phyloP scores from a whole-genome alignment of 1,140 invertebrate species.

The Drosophila mojavensis region DNA sequence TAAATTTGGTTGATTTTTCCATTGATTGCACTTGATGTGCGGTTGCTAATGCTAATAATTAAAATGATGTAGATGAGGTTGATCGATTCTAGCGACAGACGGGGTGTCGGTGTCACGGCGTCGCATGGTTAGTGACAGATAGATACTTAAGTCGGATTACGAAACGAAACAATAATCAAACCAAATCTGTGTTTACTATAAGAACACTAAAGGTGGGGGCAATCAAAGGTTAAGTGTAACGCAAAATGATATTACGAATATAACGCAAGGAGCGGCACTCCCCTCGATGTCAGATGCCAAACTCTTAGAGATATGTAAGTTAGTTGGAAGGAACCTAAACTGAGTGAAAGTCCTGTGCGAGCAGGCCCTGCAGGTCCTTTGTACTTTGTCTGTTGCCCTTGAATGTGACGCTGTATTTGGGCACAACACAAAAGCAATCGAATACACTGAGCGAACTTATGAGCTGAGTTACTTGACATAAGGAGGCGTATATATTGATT shows the following conservation, averaged over 20 bases:
- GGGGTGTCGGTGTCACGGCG: slow-evolving; percentile 41
- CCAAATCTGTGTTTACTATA: slow-evolving; percentile 17
- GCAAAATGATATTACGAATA: slow-evolving; percentile 19
- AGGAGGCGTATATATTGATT: not conserved
- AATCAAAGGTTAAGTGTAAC: slow-evolving; percentile 27
- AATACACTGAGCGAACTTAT: slow-evolving; percentile 32
- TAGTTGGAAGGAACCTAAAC: not conserved
- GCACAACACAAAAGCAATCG: slow-evolving; percentile 51
- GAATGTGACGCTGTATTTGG: slow-evolving; percentile 35
- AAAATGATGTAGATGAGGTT: slow-evolving; percentile 20
- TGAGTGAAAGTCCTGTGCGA: slow-evolving; percentile 25
- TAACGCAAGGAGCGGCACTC: slow-evolving; percentile 29
- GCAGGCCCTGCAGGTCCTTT: slow-evolving; percentile 17
- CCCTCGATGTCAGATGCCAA: slow-evolving; percentile 14
- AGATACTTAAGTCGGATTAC: slow-evolving; percentile 33
- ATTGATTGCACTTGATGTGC: slow-evolving; percentile 40
- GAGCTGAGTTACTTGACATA: slow-evolving; percentile 24
- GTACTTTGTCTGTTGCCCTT: slow-evolving; percentile 43
- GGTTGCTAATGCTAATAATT: slow-evolving; percentile 33
- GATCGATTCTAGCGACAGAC: slow-evolving; percentile 20
- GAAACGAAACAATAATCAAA: slow-evolving; percentile 9
- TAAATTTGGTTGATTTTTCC: slow-evolving; percentile 56
- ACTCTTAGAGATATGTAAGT: not conserved
- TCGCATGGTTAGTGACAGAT: slow-evolving; percentile 43
- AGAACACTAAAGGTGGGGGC: slow-evolving; percentile 5